Base-by-base conservation (phyloP, 2,797 vertebrate genomes). In the Anniella stebbinsi region DNA sequence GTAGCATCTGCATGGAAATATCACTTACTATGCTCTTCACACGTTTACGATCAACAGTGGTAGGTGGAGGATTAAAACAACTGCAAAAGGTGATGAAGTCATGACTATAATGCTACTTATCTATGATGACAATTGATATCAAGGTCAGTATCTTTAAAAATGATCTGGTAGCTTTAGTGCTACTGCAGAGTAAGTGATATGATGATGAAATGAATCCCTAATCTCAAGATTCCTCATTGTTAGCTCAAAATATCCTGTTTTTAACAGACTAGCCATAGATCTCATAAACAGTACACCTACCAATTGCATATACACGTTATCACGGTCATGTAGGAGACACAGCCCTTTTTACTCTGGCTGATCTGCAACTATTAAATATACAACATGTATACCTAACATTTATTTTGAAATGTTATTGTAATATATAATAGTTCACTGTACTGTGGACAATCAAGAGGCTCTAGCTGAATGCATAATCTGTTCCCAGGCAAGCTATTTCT, bases 331-430 rank as follows among this genome's bases (percentile, higher is more conserved):
- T 0, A 86, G 51, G 51, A 92, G 25, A 51, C 51, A 92, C 78
- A 93, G 73, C 30, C 10, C 89, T 11, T 92, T 95, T 93, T 91
- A 95, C 92, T 84, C 84, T 54, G 89, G 87, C 15, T 78, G 92
- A 86, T 93, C 92, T 93, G 72, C 2, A 94, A 89, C 72, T 88
- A 93, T 45, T 91, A 88, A 92, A 87, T 15, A 84, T 87, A 94
- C 90, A 91, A 92, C 60, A 94, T 92, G 88, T 89, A 81, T 86
- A 92, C 82, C 28, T 89, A 54, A 78, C 41, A 94, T 93, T 91
- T 92, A 94, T 95, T 92, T 87, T 51, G 91, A 33, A 92, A 30
- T n/a, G 93, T 85, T 83, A 91, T 4, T 90, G 17, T 69, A 89
- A 36, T 87, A 86, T 54, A 13, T 57, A 89, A 88, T 48, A 77